Base-by-base conservation (phyloP, 2,888 invertebrate genomes). In the Tachina fera region DNA sequence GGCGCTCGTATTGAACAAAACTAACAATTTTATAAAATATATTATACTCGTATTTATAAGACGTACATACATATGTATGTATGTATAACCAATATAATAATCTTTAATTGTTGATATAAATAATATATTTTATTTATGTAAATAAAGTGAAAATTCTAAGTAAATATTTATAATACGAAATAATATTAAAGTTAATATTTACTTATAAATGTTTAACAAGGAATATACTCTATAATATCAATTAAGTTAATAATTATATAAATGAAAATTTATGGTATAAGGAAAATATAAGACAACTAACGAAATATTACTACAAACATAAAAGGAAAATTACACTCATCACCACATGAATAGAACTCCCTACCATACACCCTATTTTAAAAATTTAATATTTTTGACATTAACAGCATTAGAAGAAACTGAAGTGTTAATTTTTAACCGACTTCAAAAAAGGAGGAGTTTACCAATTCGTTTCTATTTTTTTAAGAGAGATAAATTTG, bases 191-290 rank as follows among this genome's bases (percentile, higher is more conserved):
- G 53, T 16, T 31, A 51, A 60, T 75, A 79, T 75, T 70, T 74
- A 75, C 70, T 75, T 67, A 79, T 84, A 68, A 75, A 75, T 75
- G 80, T 84, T 79, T 61, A 80, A 84, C 78, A 79, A 84, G 80
- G 78, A 68, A 71, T 75, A 75, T 68, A 76, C n/a, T 70, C 56
- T 61, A 76, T 76, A 45, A 63, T 68, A 58, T 63, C 22, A 43
- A 63, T 72, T 84, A 84, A 80, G 75, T 68, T 80, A 76, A 84
- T 80, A 76, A 84, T 78, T 84, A 84, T 80, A 76, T 78, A 81
- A 68, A 82, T 53, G 53, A 84, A 76, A 53, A 71, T 60, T 14
- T 58, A 79, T 56, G n/a, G 13, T 51, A 47, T 61, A 84, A 84
- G 76, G 3, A 41, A 45, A 78, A 65, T 45, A 68, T n/a, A 22